Percentiles rank a stretch among this genome's conserved stretches.
Conservation (phyloP, 2,113 vertebrate species). For the Aptenodytes patagonicus region DNA sequence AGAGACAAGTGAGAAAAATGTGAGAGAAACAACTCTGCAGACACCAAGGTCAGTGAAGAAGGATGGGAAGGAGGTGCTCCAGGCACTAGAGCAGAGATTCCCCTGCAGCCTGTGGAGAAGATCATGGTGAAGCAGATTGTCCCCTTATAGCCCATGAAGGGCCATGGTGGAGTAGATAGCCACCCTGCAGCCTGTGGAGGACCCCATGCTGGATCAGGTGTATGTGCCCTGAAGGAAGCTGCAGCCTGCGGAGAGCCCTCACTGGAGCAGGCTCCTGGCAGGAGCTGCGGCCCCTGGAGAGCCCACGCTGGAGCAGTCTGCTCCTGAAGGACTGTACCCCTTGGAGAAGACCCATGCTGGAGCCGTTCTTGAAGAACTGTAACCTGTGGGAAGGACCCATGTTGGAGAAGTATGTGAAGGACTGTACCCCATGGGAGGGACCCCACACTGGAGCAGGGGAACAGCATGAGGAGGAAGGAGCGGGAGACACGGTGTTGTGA, state of each 20-base stretch:
- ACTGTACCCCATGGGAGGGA: background rate
- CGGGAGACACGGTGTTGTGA: background rate
- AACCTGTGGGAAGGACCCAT: background rate
- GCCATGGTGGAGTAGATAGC: background rate
- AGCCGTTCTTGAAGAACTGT: background rate
- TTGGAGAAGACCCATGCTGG: background rate
- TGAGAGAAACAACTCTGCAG: background rate
- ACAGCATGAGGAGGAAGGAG: background rate
- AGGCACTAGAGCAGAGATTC: background rate
- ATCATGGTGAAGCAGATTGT: background rate
- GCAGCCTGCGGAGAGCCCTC: background rate
- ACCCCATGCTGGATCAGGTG: background rate
- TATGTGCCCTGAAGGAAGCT: background rate
- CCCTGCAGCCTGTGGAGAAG: background rate
- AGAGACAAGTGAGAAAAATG: background rate
- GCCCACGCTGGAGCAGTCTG: background rate
- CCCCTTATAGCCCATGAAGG: background rate
- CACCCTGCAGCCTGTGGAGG: background rate
- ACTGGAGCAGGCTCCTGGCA: background rate
- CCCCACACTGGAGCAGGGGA: background rate
- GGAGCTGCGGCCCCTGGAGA: background rate
- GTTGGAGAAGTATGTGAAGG: background rate
- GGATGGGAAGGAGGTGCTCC: background rate
- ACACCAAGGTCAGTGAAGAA: background rate
- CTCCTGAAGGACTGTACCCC: background rate